Evolutionary conservation across 2,113 vertebrate genomes (phyloP).

Genomic region (Crotalus viridis): DNA sequence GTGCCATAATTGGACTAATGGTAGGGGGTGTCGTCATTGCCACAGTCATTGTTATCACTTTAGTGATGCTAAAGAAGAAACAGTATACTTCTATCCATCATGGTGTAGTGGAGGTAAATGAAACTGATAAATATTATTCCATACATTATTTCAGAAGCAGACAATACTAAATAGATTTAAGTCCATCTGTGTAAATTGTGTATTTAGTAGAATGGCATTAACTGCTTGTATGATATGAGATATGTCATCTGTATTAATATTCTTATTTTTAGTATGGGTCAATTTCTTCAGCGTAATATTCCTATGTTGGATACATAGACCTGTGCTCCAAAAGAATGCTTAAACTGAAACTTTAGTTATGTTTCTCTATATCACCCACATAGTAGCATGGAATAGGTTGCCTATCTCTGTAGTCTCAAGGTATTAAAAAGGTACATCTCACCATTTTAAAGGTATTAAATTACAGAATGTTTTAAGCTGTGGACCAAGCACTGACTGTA

Average conservation of each 20-base stretch:
- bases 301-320: not conserved
- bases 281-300: not conserved
- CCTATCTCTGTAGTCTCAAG: not conserved
- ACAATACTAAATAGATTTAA: not conserved
- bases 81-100: constrained; percentile 98
- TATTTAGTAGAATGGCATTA: not conserved
- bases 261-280: not conserved
- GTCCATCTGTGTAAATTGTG: not conserved
- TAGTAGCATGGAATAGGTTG: not conserved
- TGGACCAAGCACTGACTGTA: not conserved
- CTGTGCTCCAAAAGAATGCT: not conserved
- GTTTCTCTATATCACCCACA: not conserved
- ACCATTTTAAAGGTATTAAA: not conserved
- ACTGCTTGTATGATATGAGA: not conserved
- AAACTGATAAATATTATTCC: not conserved
- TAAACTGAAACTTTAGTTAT: not conserved
- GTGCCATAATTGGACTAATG: constrained; percentile 97
- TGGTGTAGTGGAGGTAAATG: constrained; percentile 92
- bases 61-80: constrained; percentile 99
- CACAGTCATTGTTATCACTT: constrained; percentile 96
- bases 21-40: constrained; percentile 98
- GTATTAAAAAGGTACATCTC: not conserved
- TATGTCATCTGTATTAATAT: not conserved
- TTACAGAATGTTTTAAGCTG: not conserved
- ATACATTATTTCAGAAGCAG: not conserved